Evolutionary conservation across 1,140 invertebrate species (phyloP).

Genomic region (Drosophila leontia): DNA sequence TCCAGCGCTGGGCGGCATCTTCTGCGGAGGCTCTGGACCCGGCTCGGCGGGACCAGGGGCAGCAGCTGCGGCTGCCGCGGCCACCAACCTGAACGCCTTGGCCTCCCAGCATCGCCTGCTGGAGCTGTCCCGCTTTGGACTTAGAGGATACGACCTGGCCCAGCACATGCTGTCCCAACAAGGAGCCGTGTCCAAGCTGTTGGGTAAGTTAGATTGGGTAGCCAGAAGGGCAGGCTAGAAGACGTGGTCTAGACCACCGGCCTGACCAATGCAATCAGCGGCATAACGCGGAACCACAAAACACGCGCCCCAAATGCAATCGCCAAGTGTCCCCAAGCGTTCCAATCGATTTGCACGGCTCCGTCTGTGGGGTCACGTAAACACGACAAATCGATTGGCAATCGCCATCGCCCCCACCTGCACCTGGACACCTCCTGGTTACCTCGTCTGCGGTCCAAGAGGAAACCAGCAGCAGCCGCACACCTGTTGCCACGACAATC

Average conservation of each 20-base stretch:
- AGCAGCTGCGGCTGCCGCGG: conserved; percentile 71
- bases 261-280: conserved; percentile 72
- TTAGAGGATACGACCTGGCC: conserved; percentile 94
- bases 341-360: conserved; percentile 71
- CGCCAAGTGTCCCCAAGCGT: conserved; percentile 73
- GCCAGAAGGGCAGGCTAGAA: no score
- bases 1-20: conserved; percentile 77
- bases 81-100: conserved; percentile 88
- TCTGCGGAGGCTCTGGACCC: conserved; percentile 72
- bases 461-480: conserved; percentile 31
- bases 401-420: conserved; percentile 41
- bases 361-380: conserved; percentile 65
- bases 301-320: conserved; percentile 77
- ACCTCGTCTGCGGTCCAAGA: background rate
- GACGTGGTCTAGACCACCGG: conserved; percentile 35
- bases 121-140: conserved; percentile 92
- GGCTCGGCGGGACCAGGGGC: conserved; percentile 79
- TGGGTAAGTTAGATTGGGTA: conserved; percentile 88
- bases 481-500: conserved; percentile 62
- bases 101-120: conserved; percentile 91
- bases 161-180: conserved; percentile 95
- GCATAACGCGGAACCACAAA: conserved; percentile 69
- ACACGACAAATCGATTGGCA: conserved; percentile 80
- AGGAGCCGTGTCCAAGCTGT: conserved; percentile 95
- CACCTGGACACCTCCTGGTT: conserved; percentile 34